Conservation (phyloP, 1,140 invertebrate genomes). For the Lucilia cuprina region DNA sequence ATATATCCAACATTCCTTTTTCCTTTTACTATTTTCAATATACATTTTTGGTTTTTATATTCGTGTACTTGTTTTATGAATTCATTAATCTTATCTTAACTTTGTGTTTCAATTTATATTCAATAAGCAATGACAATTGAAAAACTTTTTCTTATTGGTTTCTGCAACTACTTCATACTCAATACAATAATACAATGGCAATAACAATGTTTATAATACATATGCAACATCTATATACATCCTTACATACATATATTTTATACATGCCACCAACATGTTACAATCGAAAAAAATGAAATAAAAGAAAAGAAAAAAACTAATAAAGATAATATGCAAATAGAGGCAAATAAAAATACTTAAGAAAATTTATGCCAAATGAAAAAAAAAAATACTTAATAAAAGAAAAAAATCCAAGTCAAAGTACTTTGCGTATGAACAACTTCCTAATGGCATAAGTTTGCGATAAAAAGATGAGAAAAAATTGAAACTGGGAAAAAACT, state of each 20-base stretch:
- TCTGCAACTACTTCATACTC: not conserved
- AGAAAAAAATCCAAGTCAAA: not conserved
- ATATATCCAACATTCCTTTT: too few relatives aligned
- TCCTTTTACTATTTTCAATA: too few relatives aligned
- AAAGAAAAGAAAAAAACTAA: not conserved
- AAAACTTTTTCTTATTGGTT: not conserved
- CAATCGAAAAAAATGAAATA: not conserved
- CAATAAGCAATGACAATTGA: constrained; percentile 2
- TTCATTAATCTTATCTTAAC: constrained; percentile 3
- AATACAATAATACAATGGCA: not conserved
- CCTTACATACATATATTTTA: not conserved
- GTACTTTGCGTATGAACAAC: constrained; percentile 1
- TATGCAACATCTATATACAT: not conserved
- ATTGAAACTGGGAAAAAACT: too few relatives aligned
- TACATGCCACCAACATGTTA: not conserved
- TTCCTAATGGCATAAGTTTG: not conserved
- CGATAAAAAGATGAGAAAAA: not conserved
- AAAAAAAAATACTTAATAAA: not conserved
- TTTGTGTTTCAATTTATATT: not conserved
- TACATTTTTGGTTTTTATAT: not conserved
- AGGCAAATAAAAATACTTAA: constrained; percentile 3
- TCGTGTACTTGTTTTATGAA: not conserved
- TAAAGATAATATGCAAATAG: constrained; percentile 3
- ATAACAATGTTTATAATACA: not conserved
- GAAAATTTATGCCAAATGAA: constrained; percentile 3